A percentile compares a stretch with the other conserved stretches of the same genome.
Evolutionary conservation across 2,888 invertebrate species (phyloP).

Genomic region (Anoplius nigerrimus): DNA sequence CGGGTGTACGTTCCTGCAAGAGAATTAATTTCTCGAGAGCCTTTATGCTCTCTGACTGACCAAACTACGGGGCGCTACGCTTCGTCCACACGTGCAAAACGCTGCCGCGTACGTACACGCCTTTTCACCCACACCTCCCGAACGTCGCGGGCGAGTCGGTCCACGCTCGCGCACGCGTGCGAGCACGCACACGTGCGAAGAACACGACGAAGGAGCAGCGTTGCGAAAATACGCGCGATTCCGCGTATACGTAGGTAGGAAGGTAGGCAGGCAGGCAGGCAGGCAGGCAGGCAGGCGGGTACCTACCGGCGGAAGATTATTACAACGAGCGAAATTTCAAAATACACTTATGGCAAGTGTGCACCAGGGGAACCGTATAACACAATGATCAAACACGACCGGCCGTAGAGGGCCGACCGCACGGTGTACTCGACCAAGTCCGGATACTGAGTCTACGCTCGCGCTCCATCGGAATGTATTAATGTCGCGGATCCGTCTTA

Average conservation of each 20-base stretch:
- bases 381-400: constrained; percentile 68
- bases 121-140: neutral
- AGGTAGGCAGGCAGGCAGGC: neutral
- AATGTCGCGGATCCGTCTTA: constrained; percentile 40
- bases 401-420: constrained; percentile 36
- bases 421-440: constrained; percentile 45
- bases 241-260: constrained; percentile 30
- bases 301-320: constrained; percentile 61
- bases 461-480: constrained; percentile 52
- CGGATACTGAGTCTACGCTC: constrained; percentile 32
- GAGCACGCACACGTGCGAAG: constrained; percentile 34
- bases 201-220: constrained; percentile 37
- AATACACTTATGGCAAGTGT: constrained; percentile 69
- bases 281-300: constrained; percentile 14
- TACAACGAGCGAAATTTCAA: constrained; percentile 69
- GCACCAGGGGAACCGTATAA: constrained; percentile 68
- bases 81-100: constrained; percentile 41
- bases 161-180: constrained; percentile 16
- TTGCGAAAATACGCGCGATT: constrained; percentile 55
- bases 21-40: constrained; percentile 74
- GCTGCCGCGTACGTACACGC: constrained; percentile 17
- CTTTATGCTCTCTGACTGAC: constrained; percentile 72
- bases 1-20: constrained; percentile 54
- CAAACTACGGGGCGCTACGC: constrained; percentile 61
- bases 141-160: constrained; percentile 14